A percentile compares a stretch with the other conserved stretches of the same genome.
Conservation (phyloP, 1,140 invertebrate species). For the Brachionus paranguensis region DNA sequence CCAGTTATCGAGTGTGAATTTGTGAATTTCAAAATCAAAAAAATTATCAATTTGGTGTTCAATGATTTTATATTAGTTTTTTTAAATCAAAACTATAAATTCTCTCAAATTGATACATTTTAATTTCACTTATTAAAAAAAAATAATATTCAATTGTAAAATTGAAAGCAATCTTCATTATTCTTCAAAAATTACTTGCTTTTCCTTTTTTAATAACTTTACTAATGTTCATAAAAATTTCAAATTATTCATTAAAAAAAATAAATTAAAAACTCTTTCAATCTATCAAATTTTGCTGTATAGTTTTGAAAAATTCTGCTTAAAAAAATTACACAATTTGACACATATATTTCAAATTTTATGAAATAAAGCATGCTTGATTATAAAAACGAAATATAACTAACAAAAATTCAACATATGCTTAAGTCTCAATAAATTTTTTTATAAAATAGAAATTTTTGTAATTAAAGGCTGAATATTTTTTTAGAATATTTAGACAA, state of each 20-base stretch:
- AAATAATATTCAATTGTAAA: too few species aligned
- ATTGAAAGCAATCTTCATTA: too few species aligned
- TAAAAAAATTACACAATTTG: background rate
- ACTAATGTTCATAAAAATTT: too few species aligned
- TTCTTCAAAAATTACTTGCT: too few species aligned
- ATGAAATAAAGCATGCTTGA: background rate
- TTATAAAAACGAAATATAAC: background rate
- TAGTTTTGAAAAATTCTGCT: background rate
- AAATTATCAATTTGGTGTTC: too few species aligned
- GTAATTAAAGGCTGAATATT: background rate
- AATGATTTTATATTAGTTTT: too few species aligned
- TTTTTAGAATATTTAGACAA: background rate
- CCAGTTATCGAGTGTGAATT: too few species aligned
- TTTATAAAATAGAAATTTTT: background rate
- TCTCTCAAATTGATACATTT: too few species aligned
- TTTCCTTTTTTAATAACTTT: too few species aligned
- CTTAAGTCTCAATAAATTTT: background rate
- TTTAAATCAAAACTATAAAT: too few species aligned
- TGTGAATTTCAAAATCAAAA: too few species aligned
- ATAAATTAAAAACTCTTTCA: background rate
- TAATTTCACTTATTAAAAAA: too few species aligned
- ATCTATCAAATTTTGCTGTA: background rate
- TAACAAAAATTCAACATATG: background rate
- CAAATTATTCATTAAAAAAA: background rate
- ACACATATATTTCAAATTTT: background rate